Evolutionary conservation across 2,113 vertebrate genomes (phyloP).

Genomic region (Ancistrus triradiatus): DNA sequence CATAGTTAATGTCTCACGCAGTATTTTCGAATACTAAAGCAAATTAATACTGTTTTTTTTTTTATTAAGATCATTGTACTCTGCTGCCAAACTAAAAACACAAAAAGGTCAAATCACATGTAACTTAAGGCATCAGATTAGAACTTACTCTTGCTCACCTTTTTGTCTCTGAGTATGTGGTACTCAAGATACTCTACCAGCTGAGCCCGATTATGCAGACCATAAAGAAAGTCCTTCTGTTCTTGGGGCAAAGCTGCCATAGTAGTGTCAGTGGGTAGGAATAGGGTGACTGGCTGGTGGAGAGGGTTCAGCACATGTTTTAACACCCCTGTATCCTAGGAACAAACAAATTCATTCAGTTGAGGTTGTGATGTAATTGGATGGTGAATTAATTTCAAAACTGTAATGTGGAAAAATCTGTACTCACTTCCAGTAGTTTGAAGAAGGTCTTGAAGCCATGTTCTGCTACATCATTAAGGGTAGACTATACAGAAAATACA

Average conservation of each 20-base stretch:
- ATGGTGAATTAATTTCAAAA: too few species aligned
- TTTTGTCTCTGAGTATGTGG: slow-evolving; percentile 75
- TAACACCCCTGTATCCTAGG: slow-evolving; percentile 76
- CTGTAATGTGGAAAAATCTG: neutral
- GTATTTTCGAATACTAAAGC: too few species aligned
- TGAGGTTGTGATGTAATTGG: too few species aligned
- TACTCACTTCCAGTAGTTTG: slow-evolving; percentile 80
- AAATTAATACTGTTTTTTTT: too few species aligned
- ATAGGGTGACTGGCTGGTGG: slow-evolving; percentile 79
- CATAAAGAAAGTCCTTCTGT: slow-evolving; percentile 82
- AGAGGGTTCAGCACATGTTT: slow-evolving; percentile 65
- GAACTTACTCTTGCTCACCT: slow-evolving; percentile 65
- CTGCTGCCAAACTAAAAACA: too few species aligned
- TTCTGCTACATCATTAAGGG: slow-evolving; percentile 73
- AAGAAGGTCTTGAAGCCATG: slow-evolving; percentile 77
- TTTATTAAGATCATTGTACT: too few species aligned
- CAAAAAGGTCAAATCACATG: neutral
- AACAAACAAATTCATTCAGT: neutral
- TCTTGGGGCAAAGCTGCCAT: slow-evolving; percentile 72
- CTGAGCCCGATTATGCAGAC: slow-evolving; percentile 66
- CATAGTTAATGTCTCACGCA: too few species aligned
- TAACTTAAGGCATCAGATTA: too few species aligned
- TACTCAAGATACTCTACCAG: slow-evolving; percentile 83
- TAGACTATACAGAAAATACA: slow-evolving; percentile 57
- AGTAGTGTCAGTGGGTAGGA: slow-evolving; percentile 79